Conservation (phyloP, 2,888 invertebrate genomes). For the Tyria jacobaeae region DNA sequence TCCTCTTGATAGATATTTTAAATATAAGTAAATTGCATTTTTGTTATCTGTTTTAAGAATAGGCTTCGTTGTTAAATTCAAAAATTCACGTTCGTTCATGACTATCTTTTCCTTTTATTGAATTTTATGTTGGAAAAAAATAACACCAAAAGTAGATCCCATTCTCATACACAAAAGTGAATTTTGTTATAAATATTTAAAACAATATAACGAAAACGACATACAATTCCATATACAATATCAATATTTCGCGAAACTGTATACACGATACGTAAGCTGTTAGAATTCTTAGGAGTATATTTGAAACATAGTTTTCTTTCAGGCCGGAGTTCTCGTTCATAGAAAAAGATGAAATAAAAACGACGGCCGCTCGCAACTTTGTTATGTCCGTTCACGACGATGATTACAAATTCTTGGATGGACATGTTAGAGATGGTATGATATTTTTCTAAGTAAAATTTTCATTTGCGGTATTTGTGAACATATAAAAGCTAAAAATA, state of each 20-base stretch:
- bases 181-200: too few species aligned
- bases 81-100: too few species aligned
- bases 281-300: background rate
- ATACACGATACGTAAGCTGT: background rate
- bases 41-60: too few species aligned
- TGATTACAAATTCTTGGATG: conserved; percentile 60
- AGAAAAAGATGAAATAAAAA: conserved; percentile 45
- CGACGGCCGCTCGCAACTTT: conserved; percentile 50
- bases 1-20: too few species aligned
- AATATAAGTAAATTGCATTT: too few species aligned
- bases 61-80: too few species aligned
- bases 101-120: too few species aligned
- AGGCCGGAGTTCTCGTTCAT: conserved; percentile 56
- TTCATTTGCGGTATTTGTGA: background rate
- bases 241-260: background rate
- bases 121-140: too few species aligned
- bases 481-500: background rate
- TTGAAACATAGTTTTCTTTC: conserved; percentile 16
- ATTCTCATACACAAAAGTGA: too few species aligned
- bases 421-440: conserved; percentile 60
- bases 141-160: too few species aligned
- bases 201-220: too few species aligned
- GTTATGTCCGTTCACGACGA: conserved; percentile 65
- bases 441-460: background rate
- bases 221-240: too few species aligned